These are phyloP conservation scores for Drosophila truncata DNA, from an alignment of 1,140 invertebrate genomes.

Conservation along the genomic window DNA sequence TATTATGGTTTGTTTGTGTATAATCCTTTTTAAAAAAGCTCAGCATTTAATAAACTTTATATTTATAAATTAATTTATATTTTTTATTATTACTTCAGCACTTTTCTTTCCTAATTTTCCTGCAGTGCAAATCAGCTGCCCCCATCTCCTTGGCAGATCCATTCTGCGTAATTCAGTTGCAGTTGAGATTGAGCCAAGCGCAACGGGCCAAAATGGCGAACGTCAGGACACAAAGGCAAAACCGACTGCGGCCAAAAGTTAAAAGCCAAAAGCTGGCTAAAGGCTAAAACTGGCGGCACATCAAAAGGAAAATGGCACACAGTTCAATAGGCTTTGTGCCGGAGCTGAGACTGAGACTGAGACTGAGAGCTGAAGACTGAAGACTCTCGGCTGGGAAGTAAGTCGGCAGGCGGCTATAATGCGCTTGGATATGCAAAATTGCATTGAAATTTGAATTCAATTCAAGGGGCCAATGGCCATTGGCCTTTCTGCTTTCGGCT, in stretches of 20 bases:
- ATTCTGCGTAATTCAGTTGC: conserved; percentile 84
- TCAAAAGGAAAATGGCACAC: conserved; percentile 68
- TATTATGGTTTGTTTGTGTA: no score
- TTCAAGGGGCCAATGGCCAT: conserved; percentile 72
- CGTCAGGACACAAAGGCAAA: conserved; percentile 62
- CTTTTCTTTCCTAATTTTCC: background rate
- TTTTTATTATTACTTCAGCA: background rate
- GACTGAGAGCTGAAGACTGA: conserved; percentile 9
- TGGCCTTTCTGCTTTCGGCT: conserved; percentile 20
- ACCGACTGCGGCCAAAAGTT: conserved; percentile 39
- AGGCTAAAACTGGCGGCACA: conserved; percentile 60
- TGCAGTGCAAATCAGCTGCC: conserved; percentile 22
- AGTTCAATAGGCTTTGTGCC: conserved; percentile 81
- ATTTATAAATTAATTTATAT: no score
- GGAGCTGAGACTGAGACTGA: conserved; percentile 4
- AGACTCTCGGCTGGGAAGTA: conserved; percentile 54
- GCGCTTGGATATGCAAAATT: conserved; percentile 84
- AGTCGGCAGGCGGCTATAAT: conserved; percentile 84
- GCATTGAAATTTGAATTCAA: conserved; percentile 85
- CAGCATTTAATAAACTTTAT: no score
- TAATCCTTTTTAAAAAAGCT: no score
- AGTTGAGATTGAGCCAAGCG: conserved; percentile 58
- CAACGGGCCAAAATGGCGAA: conserved; percentile 54
- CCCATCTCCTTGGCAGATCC: conserved; percentile 32
- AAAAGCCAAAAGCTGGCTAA: conserved; percentile 34